Base-by-base conservation (phyloP, 1,140 invertebrate genomes). In the Zaprionus ornatus region DNA sequence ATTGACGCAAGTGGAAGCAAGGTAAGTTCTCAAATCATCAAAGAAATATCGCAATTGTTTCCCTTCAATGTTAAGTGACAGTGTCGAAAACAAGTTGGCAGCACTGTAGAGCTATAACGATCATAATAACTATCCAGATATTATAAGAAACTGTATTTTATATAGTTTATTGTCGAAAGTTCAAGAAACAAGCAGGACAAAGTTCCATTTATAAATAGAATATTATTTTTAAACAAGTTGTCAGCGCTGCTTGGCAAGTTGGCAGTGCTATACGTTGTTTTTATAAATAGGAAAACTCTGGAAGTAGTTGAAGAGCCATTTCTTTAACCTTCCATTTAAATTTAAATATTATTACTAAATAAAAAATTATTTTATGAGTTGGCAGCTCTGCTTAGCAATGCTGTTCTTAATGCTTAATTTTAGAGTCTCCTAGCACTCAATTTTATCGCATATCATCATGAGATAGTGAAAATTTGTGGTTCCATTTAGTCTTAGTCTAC, bases 1-100 rank as follows among this genome's bases (percentile, higher is more conserved):
- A 32, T 56, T 74, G 72, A 74, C 66, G 66, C 42, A 74, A 48
- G 9, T 70, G 17, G 2, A 25, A 37, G 7, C 72, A 74, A 74
- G 66, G 72, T 23, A 74, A 59, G 19, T 40, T 7, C 50, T 57
- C 7, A 61, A 61, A 4, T 45, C 40, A 45, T 45, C 40, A 45
- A 45, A 45, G n/a, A n/a, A 27, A 27, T 59, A 23, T 59, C 9
- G 21, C 42, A 29, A n/a, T 21, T 15, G 40, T 60, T 60, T 40
- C 6, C 37, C n/a, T n/a, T 32, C 9, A 32, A 10, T 10, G n/a
- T 40, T n/a, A 40, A 15, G 4, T 40, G 37, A 40, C 37, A 40
- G 15, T 10, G 29, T 10, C 3, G 0, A 1, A 10, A 13, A 57
- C 15, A 60, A 40, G 35, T 40, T 56, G 54, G 25, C 27, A 67